Conservation (phyloP, 1,140 invertebrate genomes). For the Wiebesia pumilae region DNA sequence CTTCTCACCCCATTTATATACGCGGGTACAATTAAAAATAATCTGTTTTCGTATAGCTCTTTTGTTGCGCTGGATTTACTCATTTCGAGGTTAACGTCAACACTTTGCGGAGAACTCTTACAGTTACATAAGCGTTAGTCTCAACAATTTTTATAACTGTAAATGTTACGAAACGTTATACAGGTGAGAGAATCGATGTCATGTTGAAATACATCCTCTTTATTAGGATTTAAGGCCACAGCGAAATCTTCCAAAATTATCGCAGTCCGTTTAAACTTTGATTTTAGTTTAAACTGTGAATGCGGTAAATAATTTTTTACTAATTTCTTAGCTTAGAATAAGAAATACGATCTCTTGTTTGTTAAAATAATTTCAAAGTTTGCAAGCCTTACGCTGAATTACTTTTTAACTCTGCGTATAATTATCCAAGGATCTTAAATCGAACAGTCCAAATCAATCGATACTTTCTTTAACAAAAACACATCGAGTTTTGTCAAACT, state of each 20-base stretch:
- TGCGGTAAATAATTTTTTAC: background rate
- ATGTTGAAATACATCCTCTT: background rate
- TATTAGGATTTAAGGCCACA: background rate
- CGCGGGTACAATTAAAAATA: constrained; percentile 5
- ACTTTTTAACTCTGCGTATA: too few species aligned
- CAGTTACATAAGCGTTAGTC: constrained; percentile 17
- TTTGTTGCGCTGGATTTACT: constrained; percentile 6
- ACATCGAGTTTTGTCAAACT: too few species aligned
- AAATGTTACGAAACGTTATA: background rate
- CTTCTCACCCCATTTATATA: constrained; percentile 8
- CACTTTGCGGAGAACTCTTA: background rate
- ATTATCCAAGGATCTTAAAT: too few species aligned
- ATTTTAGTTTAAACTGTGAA: background rate
- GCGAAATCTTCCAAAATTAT: background rate
- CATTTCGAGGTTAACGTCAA: background rate
- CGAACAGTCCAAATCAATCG: too few species aligned
- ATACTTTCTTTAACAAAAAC: too few species aligned
- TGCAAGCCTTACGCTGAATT: too few species aligned
- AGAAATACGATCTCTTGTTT: too few species aligned
- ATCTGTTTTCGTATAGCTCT: constrained; percentile 8
- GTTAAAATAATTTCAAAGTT: too few species aligned
- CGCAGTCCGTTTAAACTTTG: background rate
- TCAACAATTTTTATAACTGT: background rate
- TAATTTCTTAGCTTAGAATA: background rate
- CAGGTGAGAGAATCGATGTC: background rate